Evolutionary conservation across 2,113 vertebrate species (phyloP), one percentile per base, ranked within the genome.

Genomic region (Furnarius figulus): DNA sequence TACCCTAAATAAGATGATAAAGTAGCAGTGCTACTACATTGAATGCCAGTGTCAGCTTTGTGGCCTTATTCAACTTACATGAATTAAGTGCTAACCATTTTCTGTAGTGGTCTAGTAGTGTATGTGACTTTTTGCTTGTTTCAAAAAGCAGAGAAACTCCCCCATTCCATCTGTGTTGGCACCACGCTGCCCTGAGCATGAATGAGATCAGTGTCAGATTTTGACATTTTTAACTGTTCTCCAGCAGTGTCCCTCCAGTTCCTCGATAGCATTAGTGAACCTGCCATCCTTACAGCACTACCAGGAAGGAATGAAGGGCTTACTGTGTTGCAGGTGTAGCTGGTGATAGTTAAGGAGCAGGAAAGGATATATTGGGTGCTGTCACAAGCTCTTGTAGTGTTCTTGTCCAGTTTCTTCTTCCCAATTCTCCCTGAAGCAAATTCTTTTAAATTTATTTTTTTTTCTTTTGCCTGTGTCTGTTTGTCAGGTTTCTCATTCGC

Each of bases 351-450:
- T 67, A 59, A 84, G 30, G 24, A 73, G 25, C 42, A 63, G 5
- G 1, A 1, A 1, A 42, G 8, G 33, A 72, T 15, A 18, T 50
- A 10, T 66, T 0, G 0, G 42, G 28, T 52, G 7, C 53, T 50
- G 3, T 74, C 30, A n/a, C 28, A 55, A 61, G 19, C 39, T 58
- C 14, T 14, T 58, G 35, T 16, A 87, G 23, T 58, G 79, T 39
- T 52, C 5, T 40, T 75, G 22, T 25, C 27, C 39, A 25, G 7
- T 74, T 74, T 47, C 18, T 44, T 71, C 52, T 65, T 20, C 28
- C 2, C 12, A 23, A 1, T 8, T 75, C 17, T 86, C 5, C 75
- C 46, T 84, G 15, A 59, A 9, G 14, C 52, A 47, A 40, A 22
- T 70, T 50, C 0, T 37, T 50, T 33, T 25, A 19, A 44, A 40